Base-by-base conservation (phyloP, 2,797 vertebrate genomes). In the Oreortyx pictus region DNA sequence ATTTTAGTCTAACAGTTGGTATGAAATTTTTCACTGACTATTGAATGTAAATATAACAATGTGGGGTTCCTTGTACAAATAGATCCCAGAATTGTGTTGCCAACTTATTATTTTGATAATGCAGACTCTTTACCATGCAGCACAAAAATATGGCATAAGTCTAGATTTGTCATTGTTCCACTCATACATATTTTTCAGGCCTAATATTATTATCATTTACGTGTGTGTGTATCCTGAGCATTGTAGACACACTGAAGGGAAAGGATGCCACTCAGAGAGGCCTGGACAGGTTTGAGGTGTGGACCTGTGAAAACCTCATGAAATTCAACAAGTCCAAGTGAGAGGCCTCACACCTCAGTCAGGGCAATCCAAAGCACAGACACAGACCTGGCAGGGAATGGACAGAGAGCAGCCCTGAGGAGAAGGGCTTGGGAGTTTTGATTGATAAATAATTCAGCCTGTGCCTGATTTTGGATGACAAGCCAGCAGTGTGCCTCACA, bases 21-120 rank as follows among this genome's bases (percentile, higher is more conserved):
- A 78, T 77, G 70, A 93, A 88, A 90, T 85, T 80, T 66, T 61
- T 93, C 44, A 19, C 62, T 82, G 73, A 64, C 86, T 47, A 31
- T 66, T 66, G 73, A 94, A 85, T n/a, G 72, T 46, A 75, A 90
- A 81, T 52, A 39, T 4, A 47, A 41, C 23, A 81, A n/a, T 68
- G 49, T 12, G 37, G 47, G 15, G 27, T 35, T 92, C 29, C 39
- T 85, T 81, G 68, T 62, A 70, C 61, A 94, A 90, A 78, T 25
- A 78, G 56, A 75, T 35, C n/a, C 88, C 33, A 9, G 9, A 88
- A 57, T 8, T 19, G 8, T 72, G 43, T 44, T 76, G 31, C 29
- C 24, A 82, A 52, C 67, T 82, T 71, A 71, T 89, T 47, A 41
- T 68, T 85, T 87, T 75, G 70, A 62, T 72, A 78, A n/a, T 43